Evolutionary conservation across 1,140 invertebrate genomes (phyloP).

Genomic region (Zaprionus vittiger): DNA sequence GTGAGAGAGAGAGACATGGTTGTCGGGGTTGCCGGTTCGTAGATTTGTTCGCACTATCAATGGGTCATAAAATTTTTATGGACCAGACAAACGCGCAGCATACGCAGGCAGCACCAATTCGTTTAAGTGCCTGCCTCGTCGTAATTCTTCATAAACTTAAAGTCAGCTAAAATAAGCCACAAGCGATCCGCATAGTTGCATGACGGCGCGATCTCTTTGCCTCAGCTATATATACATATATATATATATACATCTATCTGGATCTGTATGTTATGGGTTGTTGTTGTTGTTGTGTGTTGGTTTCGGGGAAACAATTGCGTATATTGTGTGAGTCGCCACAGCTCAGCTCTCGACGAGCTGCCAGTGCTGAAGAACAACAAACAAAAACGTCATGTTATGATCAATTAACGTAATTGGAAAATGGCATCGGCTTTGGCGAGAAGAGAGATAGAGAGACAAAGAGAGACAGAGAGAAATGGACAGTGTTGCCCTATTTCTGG

Average conservation of each 20-base stretch:
- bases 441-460: not conserved
- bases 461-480: not conserved
- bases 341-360: constrained; percentile 21
- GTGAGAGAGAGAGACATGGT: not conserved
- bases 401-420: constrained; percentile 80
- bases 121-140: constrained; percentile 78
- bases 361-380: constrained; percentile 62
- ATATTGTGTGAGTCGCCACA: constrained; percentile 52
- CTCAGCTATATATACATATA: constrained; percentile 42
- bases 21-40: constrained; percentile 10
- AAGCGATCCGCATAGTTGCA: constrained; percentile 58
- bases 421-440: constrained; percentile 60
- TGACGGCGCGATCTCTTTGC: constrained; percentile 42
- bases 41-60: constrained; percentile 78
- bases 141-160: constrained; percentile 74
- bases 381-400: constrained; percentile 77
- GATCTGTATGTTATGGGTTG: not conserved
- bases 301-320: constrained; percentile 68
- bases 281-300: constrained; percentile 4
- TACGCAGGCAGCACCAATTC: constrained; percentile 67
- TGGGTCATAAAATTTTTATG: constrained; percentile 82
- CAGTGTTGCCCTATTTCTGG: constrained; percentile 51
- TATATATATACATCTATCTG: not conserved
- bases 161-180: constrained; percentile 78
- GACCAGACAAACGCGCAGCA: constrained; percentile 55